Evolutionary conservation across 2,888 invertebrate species (phyloP).

Genomic region (Liopterus haemorrhoidalis): DNA sequence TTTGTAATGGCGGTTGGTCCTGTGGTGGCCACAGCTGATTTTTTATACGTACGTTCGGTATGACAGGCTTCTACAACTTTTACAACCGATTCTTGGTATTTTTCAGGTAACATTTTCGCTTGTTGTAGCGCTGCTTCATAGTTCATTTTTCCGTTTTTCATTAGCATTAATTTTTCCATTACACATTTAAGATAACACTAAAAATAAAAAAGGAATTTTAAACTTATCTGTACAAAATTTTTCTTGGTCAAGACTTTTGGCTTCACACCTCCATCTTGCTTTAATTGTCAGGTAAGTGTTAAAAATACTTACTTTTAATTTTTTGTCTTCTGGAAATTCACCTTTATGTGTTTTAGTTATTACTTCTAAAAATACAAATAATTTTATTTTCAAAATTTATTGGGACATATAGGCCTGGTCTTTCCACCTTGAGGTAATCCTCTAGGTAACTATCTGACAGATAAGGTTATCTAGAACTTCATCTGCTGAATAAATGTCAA

Average conservation of each 20-base stretch:
- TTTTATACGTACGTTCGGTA: no score
- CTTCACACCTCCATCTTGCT: no score
- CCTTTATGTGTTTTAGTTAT: constrained; percentile 33
- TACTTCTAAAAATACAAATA: constrained; percentile 28
- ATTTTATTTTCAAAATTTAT: constrained; percentile 7
- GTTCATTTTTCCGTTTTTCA: constrained; percentile 51
- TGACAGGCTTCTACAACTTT: constrained; percentile 44
- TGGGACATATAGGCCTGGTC: not conserved
- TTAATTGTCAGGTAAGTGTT: not conserved
- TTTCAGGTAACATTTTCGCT: constrained; percentile 45
- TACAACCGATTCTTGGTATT: constrained; percentile 46
- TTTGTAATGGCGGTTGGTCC: no score
- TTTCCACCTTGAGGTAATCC: no score
- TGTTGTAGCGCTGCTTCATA: constrained; percentile 49
- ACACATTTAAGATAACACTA: constrained; percentile 50
- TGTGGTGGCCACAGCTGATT: no score
- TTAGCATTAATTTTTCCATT: constrained; percentile 48
- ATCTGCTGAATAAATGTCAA: no score
- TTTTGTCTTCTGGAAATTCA: constrained; percentile 29
- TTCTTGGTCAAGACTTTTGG: no score
- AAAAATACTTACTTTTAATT: constrained; percentile 11
- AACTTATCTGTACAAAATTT: constrained; percentile 25
- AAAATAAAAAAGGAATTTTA: constrained; percentile 12
- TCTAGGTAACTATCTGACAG: no score
- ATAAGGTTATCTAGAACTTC: no score